Evolutionary conservation across 2,797 vertebrate genomes (phyloP).

Genomic region (Buphagus erythrorhynchus): DNA sequence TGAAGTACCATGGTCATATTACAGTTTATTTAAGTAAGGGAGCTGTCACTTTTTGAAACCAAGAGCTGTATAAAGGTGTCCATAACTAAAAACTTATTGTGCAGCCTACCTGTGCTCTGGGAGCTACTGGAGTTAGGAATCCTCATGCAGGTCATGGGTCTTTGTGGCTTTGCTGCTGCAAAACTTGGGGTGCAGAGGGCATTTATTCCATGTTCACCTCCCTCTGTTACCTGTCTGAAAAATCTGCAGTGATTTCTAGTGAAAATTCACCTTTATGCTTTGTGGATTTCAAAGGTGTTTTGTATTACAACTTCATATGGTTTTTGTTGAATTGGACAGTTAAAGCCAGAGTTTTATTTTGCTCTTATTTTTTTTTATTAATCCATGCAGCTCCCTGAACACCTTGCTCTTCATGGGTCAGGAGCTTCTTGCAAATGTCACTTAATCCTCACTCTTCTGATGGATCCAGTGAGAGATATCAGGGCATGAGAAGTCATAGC

Average conservation of each 20-base stretch:
- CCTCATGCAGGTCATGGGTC: accelerated
- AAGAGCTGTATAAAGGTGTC: not conserved
- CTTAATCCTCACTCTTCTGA: not conserved
- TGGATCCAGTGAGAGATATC: not conserved
- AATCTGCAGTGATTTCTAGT: not conserved
- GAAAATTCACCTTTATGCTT: not conserved
- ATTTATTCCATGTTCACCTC: not conserved
- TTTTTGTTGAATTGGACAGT: not conserved
- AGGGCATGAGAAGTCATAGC: not conserved
- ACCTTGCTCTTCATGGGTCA: not conserved
- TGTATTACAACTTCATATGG: not conserved
- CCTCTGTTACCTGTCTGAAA: not conserved
- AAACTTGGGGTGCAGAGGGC: not conserved
- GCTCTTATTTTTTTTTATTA: not conserved
- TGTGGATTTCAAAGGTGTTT: not conserved
- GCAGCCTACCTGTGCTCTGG: not conserved
- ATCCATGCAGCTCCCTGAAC: not conserved
- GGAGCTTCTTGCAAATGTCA: not conserved
- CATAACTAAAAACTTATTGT: not conserved
- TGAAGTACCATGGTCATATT: not conserved
- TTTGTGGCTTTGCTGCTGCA: not conserved
- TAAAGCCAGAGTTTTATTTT: not conserved
- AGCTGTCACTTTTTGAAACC: not conserved
- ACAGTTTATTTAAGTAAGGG: not conserved
- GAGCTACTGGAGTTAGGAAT: not conserved